Base-by-base conservation (phyloP, 2,113 vertebrate genomes). In the Nymphicus hollandicus region DNA sequence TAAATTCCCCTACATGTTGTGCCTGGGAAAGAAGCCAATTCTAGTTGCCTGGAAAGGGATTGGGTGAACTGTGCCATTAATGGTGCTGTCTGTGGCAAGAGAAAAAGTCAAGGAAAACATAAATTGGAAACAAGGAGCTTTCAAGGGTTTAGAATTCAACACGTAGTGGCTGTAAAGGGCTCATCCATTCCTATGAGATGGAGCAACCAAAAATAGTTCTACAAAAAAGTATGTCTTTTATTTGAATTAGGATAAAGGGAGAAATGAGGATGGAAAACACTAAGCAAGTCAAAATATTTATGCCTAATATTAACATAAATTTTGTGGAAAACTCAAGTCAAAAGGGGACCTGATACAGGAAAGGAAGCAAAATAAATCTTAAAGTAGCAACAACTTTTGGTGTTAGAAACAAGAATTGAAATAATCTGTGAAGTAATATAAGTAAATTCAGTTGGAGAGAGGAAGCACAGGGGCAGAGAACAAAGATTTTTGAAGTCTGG, bases 321-420 rank as follows among this genome's bases (percentile, higher is more conserved):
- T 44, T 64, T 76, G 58, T 90, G 3, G 50, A 91, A 90, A 91
- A 88, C 4, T 13, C 9, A 24, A 72, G 22, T 37, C 52, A 83
- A 73, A 96, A 93, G n/a, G 6, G 19, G 41, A 83, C 33, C 23
- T 77, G 37, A 83, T 66, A 80, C 28, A 93, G 79, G 71, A 95
- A 93, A 95, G 90, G 68, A 68, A 96, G 91, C 82, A 77, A 91
- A 90, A 95, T 86, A 69, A 88, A 82, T 77, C 58, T 77, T 76
- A 27, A 39, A 69, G n/a, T 12, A 69, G 29, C 27, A 70, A 65
- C 47, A 82, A 72, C 24, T 44, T 76, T 19, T 60, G 14, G 2
- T 52, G 23, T 46, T 53, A 77, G 70, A 85, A 76, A 76, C 6
- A n/a, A 81, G 84, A 95, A 63, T 17, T 10, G 39, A 47, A 28